Base-by-base conservation (phyloP, 2,888 invertebrate species). In the Pammene aurita region DNA sequence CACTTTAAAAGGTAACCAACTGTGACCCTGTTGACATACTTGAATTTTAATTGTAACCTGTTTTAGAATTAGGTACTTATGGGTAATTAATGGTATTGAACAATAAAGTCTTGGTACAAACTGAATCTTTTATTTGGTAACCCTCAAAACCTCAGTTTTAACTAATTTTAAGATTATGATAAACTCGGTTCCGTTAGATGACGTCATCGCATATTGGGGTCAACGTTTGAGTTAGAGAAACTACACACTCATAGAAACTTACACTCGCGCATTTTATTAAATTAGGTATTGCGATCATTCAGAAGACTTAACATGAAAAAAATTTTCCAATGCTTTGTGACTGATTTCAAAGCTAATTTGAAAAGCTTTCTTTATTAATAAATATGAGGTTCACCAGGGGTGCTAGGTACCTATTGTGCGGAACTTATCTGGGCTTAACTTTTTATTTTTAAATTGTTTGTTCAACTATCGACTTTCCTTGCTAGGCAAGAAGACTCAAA, bases 1-100 rank as follows among this genome's bases (percentile, higher is more conserved):
- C n/a, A 35, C 72, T 70, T 46, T 61, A 73, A 63, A 73, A 73
- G 73, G 75, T 35, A 67, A 67, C 50, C 13, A 44, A 60, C 44
- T 42, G 41, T 26, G 35, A 50, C 62, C 67, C 55, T 26, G 16
- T 61, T 58, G 64, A 38, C 46, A 64, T 52, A 68, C 57, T 58
- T 58, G 66, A 58, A 66, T 68, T 64, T 64, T 64, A 69, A 60
- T 64, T 64, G 63, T 58, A 60, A 68, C 54, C 52, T 44, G 44
- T 44, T 60, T 65, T 69, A 69, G 64, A 46, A 60, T 60, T 69
- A 69, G 58, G 55, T 64, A 69, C 46, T 69, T 69, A 58, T 69
- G 69, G 69, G 69, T 69, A 65, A 65, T 69, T 54, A 63, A 60
- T 65, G 69, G 69, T 69, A 69, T 67, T 69, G 64, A 69, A 58